phyloP scores from a whole-genome alignment of 2,888 invertebrate species.

The Microdon myrmicae region DNA sequence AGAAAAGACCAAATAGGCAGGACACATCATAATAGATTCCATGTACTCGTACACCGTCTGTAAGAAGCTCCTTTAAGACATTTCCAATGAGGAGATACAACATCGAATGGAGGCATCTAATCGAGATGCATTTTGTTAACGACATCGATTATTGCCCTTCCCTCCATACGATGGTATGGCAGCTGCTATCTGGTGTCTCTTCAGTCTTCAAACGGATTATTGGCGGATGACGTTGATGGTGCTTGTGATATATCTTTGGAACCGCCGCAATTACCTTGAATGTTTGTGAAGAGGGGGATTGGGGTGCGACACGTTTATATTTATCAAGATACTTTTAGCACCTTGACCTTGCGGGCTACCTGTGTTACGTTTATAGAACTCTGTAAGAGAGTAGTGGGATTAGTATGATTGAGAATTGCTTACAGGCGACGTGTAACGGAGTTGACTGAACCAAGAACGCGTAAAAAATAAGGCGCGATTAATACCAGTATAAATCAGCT shows the following conservation, averaged over 20 bases:
- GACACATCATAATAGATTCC: conserved; percentile 14
- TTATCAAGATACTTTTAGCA: conserved; percentile 45
- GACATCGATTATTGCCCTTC: conserved; percentile 42
- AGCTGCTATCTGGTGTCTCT: conserved; percentile 11
- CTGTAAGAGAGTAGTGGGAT: too few species aligned
- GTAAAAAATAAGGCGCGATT: too few species aligned
- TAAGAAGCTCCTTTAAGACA: conserved; percentile 43
- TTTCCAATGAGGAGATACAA: conserved; percentile 9
- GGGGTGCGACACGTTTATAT: conserved; percentile 15
- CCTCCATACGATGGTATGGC: too few species aligned
- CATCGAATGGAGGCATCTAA: conserved; percentile 15
- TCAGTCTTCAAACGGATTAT: conserved; percentile 37
- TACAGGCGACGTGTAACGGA: too few species aligned
- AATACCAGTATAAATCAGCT: too few species aligned
- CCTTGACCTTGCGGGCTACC: conserved; percentile 40
- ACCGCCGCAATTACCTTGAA: conserved; percentile 19
- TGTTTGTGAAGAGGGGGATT: conserved; percentile 23
- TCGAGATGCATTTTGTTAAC: conserved; percentile 50
- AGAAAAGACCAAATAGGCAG: conserved; percentile 40
- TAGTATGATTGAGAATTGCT: too few species aligned
- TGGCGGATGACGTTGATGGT: conserved; percentile 38
- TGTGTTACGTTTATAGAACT: too few species aligned
- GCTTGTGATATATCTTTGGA: conserved; percentile 26
- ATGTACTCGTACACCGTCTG: conserved; percentile 8
- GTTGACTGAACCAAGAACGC: too few species aligned